Conservation (phyloP, 2,113 vertebrate species). For the Rhynchomys soricoides region DNA sequence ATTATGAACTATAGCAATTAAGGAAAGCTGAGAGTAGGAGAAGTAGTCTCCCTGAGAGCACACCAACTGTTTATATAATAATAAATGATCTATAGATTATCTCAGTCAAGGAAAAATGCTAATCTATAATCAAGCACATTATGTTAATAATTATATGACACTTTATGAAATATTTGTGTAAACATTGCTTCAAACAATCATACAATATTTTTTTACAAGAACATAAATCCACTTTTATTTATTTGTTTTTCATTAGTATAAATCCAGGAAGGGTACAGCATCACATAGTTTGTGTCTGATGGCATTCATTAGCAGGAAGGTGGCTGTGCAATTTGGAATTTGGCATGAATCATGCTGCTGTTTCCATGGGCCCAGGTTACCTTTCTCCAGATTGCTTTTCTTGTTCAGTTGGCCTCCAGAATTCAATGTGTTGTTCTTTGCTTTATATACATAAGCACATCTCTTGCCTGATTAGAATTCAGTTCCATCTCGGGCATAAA, state of each 20-base stretch:
- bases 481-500: background rate
- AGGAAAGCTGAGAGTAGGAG: background rate
- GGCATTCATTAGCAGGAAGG: background rate
- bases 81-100: background rate
- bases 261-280: background rate
- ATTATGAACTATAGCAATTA: background rate
- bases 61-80: background rate
- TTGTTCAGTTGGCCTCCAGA: background rate
- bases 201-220: background rate
- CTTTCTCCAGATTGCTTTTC: background rate
- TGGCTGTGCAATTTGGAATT: background rate
- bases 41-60: background rate
- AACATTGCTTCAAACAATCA: background rate
- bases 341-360: background rate
- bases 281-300: background rate
- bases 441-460: background rate
- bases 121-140: slow-evolving; percentile 25
- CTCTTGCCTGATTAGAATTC: background rate
- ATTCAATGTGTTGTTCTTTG: background rate
- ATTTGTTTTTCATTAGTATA: background rate
- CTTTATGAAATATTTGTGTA: slow-evolving; percentile 29
- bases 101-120: background rate
- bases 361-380: background rate
- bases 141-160: background rate
- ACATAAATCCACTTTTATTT: background rate